Evolutionary conservation across 2,888 invertebrate species (phyloP).

Genomic region (Drosophila sordidula): DNA sequence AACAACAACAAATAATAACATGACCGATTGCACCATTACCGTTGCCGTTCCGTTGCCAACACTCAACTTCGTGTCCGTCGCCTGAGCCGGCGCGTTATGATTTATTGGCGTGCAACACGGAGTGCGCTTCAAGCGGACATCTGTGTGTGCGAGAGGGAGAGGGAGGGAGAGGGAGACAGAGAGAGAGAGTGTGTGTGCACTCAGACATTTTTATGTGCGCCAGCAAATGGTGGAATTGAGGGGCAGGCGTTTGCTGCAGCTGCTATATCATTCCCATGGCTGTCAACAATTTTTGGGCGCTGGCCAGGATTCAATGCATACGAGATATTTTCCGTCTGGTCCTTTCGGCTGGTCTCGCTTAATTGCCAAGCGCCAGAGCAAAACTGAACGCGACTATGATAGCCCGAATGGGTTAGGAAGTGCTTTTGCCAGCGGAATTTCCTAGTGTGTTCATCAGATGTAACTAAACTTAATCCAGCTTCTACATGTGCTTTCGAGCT

Average conservation of each 20-base stretch:
- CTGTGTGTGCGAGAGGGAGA: conserved; percentile 11
- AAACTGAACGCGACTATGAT: conserved; percentile 5
- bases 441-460: background rate
- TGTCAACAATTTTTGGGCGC: conserved; percentile 46
- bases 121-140: conserved; percentile 39
- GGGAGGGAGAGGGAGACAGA: conserved; percentile 16
- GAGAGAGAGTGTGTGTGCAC: conserved; percentile 52
- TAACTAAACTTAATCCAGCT: conserved; percentile 1
- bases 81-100: conserved; percentile 67
- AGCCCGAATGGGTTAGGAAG: conserved; percentile 1
- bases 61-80: conserved; percentile 34
- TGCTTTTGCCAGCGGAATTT: background rate
- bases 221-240: background rate
- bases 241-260: conserved; percentile 14
- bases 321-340: conserved; percentile 22
- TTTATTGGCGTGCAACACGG: conserved; percentile 79
- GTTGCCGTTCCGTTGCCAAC: conserved; percentile 48
- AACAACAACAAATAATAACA: conserved; percentile 53
- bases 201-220: conserved; percentile 58
- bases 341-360: conserved; percentile 12
- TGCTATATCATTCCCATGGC: conserved; percentile 36
- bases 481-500: too few species aligned
- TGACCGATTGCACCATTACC: conserved; percentile 75
- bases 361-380: conserved; percentile 40
- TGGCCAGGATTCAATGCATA: conserved; percentile 38